phyloP scores from a whole-genome alignment of 2,888 invertebrate genomes.

The Dicycla oo region DNA sequence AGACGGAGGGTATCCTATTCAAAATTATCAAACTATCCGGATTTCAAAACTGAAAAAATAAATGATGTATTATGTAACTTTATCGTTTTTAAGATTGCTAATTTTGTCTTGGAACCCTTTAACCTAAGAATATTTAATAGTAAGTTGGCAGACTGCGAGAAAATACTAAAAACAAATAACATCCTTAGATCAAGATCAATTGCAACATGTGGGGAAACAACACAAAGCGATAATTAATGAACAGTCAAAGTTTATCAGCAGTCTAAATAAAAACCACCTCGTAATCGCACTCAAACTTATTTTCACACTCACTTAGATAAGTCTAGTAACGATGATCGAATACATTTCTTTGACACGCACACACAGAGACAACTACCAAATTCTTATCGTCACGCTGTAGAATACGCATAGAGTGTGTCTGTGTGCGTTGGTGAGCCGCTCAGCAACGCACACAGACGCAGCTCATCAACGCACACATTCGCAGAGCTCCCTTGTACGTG shows the following conservation, averaged over 20 bases:
- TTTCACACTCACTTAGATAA: slow-evolving; percentile 43
- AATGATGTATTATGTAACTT: neutral
- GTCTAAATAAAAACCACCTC: slow-evolving; percentile 12
- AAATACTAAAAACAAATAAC: neutral
- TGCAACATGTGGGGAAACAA: slow-evolving; percentile 9
- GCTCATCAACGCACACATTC: slow-evolving; percentile 21
- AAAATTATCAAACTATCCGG: too few relatives aligned
- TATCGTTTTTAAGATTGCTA: too few relatives aligned
- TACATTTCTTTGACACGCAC: slow-evolving; percentile 43
- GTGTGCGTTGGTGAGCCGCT: slow-evolving; percentile 22
- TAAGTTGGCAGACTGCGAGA: neutral
- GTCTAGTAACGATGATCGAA: slow-evolving; percentile 37
- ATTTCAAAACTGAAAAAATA: too few relatives aligned
- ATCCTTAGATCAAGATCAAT: slow-evolving; percentile 24
- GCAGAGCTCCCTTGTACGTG: neutral
- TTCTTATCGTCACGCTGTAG: slow-evolving; percentile 28
- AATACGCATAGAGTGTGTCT: slow-evolving; percentile 8
- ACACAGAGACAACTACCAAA: slow-evolving; percentile 33
- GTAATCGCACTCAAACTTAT: slow-evolving; percentile 17
- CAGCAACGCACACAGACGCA: slow-evolving; percentile 21
- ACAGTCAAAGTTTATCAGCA: slow-evolving; percentile 39
- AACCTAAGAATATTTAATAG: neutral
- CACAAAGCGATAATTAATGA: neutral
- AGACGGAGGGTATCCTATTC: too few relatives aligned
- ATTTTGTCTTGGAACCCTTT: neutral